A percentile compares a stretch with the other conserved stretches of the same genome.
These are phyloP conservation scores for Picus viridis DNA, from an alignment of 2,797 vertebrate species.

Conservation along the genomic window DNA sequence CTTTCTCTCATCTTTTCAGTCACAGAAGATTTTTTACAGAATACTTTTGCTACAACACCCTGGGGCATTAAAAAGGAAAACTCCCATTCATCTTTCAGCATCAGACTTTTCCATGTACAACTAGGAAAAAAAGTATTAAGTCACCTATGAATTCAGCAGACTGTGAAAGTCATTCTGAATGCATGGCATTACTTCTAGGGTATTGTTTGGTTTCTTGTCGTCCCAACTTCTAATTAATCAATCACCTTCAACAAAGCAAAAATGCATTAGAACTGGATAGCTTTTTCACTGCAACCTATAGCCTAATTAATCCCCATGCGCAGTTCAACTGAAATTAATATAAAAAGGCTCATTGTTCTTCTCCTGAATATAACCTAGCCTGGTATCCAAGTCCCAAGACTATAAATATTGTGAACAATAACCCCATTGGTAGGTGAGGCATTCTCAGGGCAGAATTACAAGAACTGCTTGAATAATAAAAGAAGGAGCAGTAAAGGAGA, in stretches of 20 bases:
- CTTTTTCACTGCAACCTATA: not conserved
- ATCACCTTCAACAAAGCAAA: not conserved
- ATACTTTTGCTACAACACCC: not conserved
- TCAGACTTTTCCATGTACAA: not conserved
- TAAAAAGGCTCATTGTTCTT: conserved; percentile 16
- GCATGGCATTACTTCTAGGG: not conserved
- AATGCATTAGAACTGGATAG: not conserved
- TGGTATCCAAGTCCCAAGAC: not conserved
- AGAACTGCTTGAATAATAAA: not conserved
- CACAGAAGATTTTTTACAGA: not conserved
- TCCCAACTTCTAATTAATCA: not conserved
- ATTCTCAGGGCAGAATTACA: not conserved
- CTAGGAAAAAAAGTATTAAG: not conserved
- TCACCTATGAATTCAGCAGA: not conserved
- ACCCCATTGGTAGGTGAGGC: not conserved
- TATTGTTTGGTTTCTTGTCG: not conserved
- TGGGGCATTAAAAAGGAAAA: not conserved
- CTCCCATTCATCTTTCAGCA: not conserved
- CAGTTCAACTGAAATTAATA: not conserved
- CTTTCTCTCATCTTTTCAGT: not conserved
- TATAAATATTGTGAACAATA: conserved; percentile 40
- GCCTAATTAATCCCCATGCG: not conserved
- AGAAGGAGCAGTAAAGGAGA: not conserved
- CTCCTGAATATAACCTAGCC: not conserved
- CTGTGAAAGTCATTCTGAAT: not conserved